A percentile compares a stretch with the other conserved stretches of the same genome.
phyloP scores from a whole-genome alignment of 1,140 invertebrate species.

The Acarapis woodi region DNA sequence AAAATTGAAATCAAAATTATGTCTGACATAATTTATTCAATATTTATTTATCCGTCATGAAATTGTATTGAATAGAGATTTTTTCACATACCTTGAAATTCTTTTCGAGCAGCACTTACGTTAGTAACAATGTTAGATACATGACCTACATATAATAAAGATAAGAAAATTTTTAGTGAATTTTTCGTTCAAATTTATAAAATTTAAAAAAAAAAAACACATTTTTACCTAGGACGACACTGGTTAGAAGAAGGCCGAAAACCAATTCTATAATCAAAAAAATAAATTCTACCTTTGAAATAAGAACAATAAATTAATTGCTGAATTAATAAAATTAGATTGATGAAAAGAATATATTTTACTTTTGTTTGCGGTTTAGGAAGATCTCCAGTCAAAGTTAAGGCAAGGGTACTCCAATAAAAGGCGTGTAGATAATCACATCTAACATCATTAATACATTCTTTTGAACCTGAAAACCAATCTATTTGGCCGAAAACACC shows the following conservation, averaged over 20 bases:
- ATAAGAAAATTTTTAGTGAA: not conserved
- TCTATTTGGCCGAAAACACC: slow-evolving; percentile 67
- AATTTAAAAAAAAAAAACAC: not conserved
- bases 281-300: no score
- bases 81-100: slow-evolving; percentile 54
- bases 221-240: slow-evolving; percentile 16
- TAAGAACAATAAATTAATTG: no score
- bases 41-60: no score
- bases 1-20: no score
- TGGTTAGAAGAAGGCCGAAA: slow-evolving; percentile 66
- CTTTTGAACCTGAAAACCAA: slow-evolving; percentile 36
- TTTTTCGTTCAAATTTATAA: not conserved
- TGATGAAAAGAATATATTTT: slow-evolving; percentile 66
- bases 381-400: slow-evolving; percentile 50
- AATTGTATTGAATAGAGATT: not conserved
- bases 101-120: slow-evolving; percentile 66
- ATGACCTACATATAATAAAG: slow-evolving; percentile 42
- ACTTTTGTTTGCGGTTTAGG: slow-evolving; percentile 45
- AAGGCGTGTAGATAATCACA: slow-evolving; percentile 88
- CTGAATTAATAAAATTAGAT: no score
- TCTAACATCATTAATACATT: slow-evolving; percentile 42
- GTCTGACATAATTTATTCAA: no score
- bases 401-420: slow-evolving; percentile 84
- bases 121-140: slow-evolving; percentile 85
- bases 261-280: slow-evolving; percentile 63